Evolutionary conservation across 2,113 vertebrate species (phyloP), one percentile per base, ranked within the genome.

Genomic region (Apodemus speciosus): DNA sequence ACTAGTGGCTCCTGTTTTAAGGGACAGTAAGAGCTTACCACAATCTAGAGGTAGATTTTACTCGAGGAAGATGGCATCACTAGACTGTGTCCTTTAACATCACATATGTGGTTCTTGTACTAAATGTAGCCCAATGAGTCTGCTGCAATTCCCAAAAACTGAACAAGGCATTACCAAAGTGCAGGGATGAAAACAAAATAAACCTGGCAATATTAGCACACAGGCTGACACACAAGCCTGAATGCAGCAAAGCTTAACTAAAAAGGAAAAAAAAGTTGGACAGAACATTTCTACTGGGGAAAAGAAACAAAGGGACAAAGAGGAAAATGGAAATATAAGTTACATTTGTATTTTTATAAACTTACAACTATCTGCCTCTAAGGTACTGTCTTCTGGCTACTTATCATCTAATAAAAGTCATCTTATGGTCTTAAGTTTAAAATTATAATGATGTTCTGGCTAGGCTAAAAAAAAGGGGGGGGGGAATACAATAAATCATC

Each of bases 341-440:
- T 97, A 98, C 96, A 97, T 96, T 83, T 95, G 88, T 95, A 97
- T 96, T 98, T 98, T 97, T 96, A 97, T 84, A 53, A 93, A 96
- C 95, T 97, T 89, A 97, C 97, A 97, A 76, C 97, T 97, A 97
- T 91, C 97, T 97, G 88, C 94, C 97, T 96, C 97, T 98, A 97
- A 93, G 94, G 96, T 97, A 97, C 96, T 91, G 98, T 96, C 97
- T 97, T 97, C 95, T 97, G 97, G 90, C 95, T 97, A 97, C 97
- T 85, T 66, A 97, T 97, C 97, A 97, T 90, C 97, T 97, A 98
- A 97, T 95, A 97, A 97, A 97, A 98, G 96, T 49, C 95, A 98
- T 97, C 62, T 96, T 97, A 96, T 93, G 95, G 98, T 97, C 69
- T 96, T 97, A 97, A 90, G 95, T 94, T 97, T 97, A 97, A 94